Evolutionary conservation across 2,797 vertebrate genomes (phyloP).

Genomic region (Oophaga sylvatica): DNA sequence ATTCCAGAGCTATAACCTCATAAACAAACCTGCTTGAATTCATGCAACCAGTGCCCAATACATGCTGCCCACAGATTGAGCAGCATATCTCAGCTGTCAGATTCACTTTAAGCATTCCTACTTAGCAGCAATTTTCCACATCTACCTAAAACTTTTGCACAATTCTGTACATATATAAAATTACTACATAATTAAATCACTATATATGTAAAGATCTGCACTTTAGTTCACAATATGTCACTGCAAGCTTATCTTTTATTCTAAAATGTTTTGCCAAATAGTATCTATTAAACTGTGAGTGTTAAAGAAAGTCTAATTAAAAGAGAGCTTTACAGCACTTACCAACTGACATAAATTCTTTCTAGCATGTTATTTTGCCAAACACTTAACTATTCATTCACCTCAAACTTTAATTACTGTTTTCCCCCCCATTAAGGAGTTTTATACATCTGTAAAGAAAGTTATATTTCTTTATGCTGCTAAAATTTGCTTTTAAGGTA

Average conservation of each 20-base stretch:
- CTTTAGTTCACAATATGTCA: not conserved
- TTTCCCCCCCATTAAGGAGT: slow-evolving; percentile 18
- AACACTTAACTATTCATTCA: slow-evolving; percentile 8
- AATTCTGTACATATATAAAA: too few species aligned
- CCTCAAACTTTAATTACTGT: slow-evolving; percentile 36
- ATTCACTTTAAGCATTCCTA: too few species aligned
- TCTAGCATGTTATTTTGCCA: slow-evolving; percentile 16
- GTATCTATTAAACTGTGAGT: slow-evolving; percentile 20
- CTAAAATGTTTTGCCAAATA: not conserved
- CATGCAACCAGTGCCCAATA: too few species aligned
- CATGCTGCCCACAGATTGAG: too few species aligned
- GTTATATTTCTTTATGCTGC: slow-evolving; percentile 18
- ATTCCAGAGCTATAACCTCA: too few species aligned
- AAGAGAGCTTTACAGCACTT: slow-evolving; percentile 1
- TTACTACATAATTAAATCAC: too few species aligned
- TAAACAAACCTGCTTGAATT: too few species aligned
- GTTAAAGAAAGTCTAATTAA: slow-evolving; percentile 21
- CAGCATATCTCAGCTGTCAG: too few species aligned
- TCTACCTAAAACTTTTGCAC: too few species aligned
- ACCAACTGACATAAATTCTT: slow-evolving; percentile 31
- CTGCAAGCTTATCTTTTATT: slow-evolving; percentile 7
- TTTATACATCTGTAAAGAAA: slow-evolving; percentile 47
- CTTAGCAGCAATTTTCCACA: too few species aligned
- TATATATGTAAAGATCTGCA: not conserved
- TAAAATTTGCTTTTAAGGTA: slow-evolving; percentile 13